Base-by-base conservation (phyloP, 2,888 invertebrate genomes). In the Eupithecia centaureata region DNA sequence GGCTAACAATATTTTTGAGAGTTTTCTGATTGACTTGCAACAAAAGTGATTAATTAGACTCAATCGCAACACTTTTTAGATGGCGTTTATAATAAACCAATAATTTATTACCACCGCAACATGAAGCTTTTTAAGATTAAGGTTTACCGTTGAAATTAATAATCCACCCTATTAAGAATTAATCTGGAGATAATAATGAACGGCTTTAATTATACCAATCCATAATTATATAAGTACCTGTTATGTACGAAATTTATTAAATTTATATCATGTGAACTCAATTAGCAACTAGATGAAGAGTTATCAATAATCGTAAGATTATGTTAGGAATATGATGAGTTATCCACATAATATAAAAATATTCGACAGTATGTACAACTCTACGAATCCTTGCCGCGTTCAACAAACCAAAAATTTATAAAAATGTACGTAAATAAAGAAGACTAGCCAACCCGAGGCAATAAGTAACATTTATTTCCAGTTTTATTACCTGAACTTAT, bases 401-500 rank as follows among this genome's bases (percentile, higher is more conserved):
- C 32, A 59, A 59, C 25, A 38, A 13, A 27, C 13, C 60, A 8
- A 28, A 28, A 18, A 60, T 42, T 42, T 27, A 42, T 30, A 27
- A 60, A 60, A 42, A 57, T 56, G 30, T 30, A 28, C 57, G 32
- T 30, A 47, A 63, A 63, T 57, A 47, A 68, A 61, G 30, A 64
- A 57, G 18, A 54, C 52, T 62, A 58, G 54, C 52, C 62, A 65
- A 58, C 65, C 66, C 62, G 61, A 47, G 52, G 67, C 61, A 60
- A 71, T 70, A 70, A 70, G 65, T 69, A 64, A 68, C 60, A 47
- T 70, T 71, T 73, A 75, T 72, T 71, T 64, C 51, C 72, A 72
- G 68, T 69, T 73, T 73, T 73, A 73, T 71, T 63, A 71, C 73
- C 71, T 65, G 67, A 73, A 72, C 72, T 68, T 73, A 70, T 75